Base-by-base conservation (phyloP, 2,797 vertebrate genomes). In the Enteromius unitaeniatus region DNA sequence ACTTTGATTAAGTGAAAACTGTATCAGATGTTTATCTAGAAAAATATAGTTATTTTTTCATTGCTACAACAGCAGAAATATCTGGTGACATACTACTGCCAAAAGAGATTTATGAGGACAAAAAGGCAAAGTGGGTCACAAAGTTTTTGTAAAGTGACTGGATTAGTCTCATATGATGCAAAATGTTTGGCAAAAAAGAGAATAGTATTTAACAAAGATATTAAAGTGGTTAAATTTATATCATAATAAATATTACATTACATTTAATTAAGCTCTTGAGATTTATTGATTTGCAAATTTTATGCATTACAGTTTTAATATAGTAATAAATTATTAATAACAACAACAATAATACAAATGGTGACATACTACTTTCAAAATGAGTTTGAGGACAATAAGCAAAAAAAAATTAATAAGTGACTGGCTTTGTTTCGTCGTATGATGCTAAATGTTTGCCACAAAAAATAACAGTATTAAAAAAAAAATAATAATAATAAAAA, bases 51-150 rank as follows among this genome's bases (percentile, higher is more conserved):
- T 19, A 13, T 28, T 37, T 51, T 51, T 13, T 13, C 5, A 14
- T 60, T 77, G 68, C 45, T 47, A 15, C 13, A 70, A 17, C 13
- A 42, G 13, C n/a, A 42, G 75, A 19, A 77, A 62, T 62, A 60
- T 28, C 34, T 62, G 53, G n/a, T 28, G 55, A 64, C 55, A 60
- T 23, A 60, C 21, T 37, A 60, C 21, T 45, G 55, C 2, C 17
- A 28, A 78, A 15, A 45, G 42, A 62, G 21, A 40, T 76, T 77
- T 58, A 76, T 60, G 31, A 58, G 2, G 34, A 77, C 23, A n/a
- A 74, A 37, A 47, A 72, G 37, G 26, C 7, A 5, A 72, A 40
- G 31, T 58, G 73, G 51, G 73, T 76, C 47, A 34, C 70, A 73
- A 51, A 31, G 9, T 51, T 53, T 74, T 31, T 53, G 47, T 34